Evolutionary conservation across 2,888 invertebrate species (phyloP).

Genomic region (Ormyrus rosae): DNA sequence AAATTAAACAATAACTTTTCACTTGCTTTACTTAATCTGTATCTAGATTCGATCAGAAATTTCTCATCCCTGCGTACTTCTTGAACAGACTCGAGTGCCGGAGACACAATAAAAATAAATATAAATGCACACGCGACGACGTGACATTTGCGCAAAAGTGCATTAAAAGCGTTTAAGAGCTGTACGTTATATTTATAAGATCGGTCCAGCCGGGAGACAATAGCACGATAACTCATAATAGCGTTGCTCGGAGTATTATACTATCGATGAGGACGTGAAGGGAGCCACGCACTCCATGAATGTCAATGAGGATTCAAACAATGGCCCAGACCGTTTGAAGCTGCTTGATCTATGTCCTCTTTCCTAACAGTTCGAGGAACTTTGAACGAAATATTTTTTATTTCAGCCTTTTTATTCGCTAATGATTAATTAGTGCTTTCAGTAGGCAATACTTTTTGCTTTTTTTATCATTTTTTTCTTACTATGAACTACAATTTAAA

Average conservation of each 20-base stretch:
- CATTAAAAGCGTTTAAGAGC: conserved; percentile 11
- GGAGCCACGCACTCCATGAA: conserved; percentile 68
- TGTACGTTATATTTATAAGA: conserved; percentile 37
- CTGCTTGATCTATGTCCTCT: conserved; percentile 38
- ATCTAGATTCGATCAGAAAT: not conserved
- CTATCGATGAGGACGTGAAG: conserved; percentile 69
- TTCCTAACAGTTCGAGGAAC: conserved; percentile 7
- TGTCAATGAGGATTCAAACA: conserved; percentile 69
- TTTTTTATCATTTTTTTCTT: too few species aligned
- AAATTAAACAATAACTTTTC: too few species aligned
- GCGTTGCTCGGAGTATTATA: conserved; percentile 67
- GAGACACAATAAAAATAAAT: conserved; percentile 28
- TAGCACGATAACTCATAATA: conserved; percentile 74
- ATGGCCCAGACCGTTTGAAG: conserved; percentile 60
- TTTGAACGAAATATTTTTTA: conserved; percentile 2
- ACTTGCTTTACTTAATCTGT: not conserved
- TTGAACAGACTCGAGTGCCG: not conserved
- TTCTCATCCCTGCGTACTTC: not conserved
- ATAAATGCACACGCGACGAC: conserved; percentile 17
- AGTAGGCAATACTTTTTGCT: too few species aligned
- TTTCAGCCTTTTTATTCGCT: not conserved
- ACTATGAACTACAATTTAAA: too few species aligned
- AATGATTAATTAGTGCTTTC: too few species aligned
- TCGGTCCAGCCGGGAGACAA: conserved; percentile 64
- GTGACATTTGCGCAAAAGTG: conserved; percentile 12